A percentile compares a stretch with the other conserved stretches of the same genome.
Evolutionary conservation across 35 echinoderm and acorn worm species (phyloP).

Genomic region (Chiridota heheva): DNA sequence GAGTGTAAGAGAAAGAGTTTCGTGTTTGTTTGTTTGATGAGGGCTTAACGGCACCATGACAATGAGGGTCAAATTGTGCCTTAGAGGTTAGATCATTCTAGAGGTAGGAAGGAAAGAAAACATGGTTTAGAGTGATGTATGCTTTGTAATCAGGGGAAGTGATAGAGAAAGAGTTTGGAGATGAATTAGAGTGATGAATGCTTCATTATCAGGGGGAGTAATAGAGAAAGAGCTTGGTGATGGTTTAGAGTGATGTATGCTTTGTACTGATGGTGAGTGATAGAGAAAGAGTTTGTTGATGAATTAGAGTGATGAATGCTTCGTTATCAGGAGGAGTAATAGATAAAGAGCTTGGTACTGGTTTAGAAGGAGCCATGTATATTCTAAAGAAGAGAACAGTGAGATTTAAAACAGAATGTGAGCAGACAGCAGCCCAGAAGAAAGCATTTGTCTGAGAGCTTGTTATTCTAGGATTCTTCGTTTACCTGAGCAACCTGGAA

Average conservation of each 20-base stretch:
- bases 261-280: too few relatives aligned
- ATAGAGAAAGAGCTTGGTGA: neutral
- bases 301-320: neutral
- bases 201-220: neutral
- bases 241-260: too few relatives aligned
- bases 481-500: constrained; percentile 92
- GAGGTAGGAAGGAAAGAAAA: too few relatives aligned
- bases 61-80: too few relatives aligned
- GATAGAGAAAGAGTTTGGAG: neutral
- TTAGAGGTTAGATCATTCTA: too few relatives aligned
- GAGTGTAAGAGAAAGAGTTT: too few relatives aligned
- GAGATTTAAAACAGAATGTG: neutral
- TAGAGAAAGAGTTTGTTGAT: neutral
- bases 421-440: constrained; percentile 50
- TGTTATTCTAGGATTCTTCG: constrained; percentile 12
- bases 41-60: too few relatives aligned
- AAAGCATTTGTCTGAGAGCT: constrained; percentile 37
- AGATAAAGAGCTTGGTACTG: too few relatives aligned
- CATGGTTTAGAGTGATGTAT: too few relatives aligned
- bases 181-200: neutral
- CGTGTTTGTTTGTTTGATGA: too few relatives aligned
- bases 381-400: neutral
- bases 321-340: neutral
- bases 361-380: neutral
- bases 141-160: too few relatives aligned